These are phyloP conservation scores for Acridotheres tristis DNA, from an alignment of 2,797 vertebrate species.

Conservation along the genomic window DNA sequence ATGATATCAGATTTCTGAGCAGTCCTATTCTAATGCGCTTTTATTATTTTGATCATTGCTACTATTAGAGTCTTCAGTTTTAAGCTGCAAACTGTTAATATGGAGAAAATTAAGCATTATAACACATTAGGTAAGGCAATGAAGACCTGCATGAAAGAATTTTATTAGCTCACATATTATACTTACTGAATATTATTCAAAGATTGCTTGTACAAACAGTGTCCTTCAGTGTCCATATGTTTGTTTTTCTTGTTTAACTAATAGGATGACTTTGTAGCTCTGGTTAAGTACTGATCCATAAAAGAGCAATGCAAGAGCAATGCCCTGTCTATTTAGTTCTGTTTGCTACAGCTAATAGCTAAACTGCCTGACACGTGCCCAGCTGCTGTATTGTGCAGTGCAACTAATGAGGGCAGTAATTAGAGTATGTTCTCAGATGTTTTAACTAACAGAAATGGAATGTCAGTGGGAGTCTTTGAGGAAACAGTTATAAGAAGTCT, in stretches of 20 bases:
- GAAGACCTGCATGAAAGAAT: background rate
- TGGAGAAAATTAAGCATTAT: background rate
- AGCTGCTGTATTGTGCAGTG: background rate
- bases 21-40: background rate
- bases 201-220: background rate
- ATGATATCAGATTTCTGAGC: background rate
- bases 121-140: background rate
- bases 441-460: background rate
- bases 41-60: background rate
- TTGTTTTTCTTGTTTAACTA: background rate
- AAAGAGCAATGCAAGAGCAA: background rate
- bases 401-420: constrained; percentile 14
- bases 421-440: background rate
- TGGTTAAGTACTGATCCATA: background rate
- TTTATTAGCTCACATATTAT: background rate
- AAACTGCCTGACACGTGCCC: background rate
- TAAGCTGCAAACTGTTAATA: background rate
- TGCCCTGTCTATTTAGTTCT: background rate
- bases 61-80: background rate
- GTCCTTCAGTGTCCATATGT: background rate
- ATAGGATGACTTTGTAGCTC: background rate
- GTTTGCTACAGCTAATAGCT: background rate
- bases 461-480: background rate
- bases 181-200: background rate
- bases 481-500: background rate